Evolutionary conservation across 2,797 vertebrate species (phyloP).

Genomic region (Enoplosus armatus): DNA sequence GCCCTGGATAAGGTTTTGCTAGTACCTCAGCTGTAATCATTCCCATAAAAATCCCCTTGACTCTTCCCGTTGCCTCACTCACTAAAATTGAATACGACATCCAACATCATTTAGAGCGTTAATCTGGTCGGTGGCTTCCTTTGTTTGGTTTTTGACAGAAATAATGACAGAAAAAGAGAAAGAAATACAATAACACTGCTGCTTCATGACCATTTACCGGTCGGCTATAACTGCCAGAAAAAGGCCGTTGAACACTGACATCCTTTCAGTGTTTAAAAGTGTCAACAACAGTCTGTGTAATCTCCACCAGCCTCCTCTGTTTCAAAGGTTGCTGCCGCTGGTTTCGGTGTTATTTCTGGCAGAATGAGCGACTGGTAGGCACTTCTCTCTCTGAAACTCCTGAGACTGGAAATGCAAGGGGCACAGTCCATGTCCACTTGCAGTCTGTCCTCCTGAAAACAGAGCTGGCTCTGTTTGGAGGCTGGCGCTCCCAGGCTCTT

Average conservation of each 20-base stretch:
- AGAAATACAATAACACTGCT: conserved; percentile 15
- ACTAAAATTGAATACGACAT: background rate
- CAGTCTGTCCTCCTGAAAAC: conserved; percentile 62
- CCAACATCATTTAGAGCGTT: background rate
- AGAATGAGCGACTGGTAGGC: conserved; percentile 63
- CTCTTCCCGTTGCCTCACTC: conserved; percentile 1
- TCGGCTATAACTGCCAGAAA: conserved; percentile 33
- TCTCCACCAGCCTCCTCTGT: conserved; percentile 51
- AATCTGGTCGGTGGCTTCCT: background rate
- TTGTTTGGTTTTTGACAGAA: conserved; percentile 3
- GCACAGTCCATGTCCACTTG: conserved; percentile 62
- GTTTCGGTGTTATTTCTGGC: conserved; percentile 73
- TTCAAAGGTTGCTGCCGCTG: conserved; percentile 63
- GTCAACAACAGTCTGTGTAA: conserved; percentile 59
- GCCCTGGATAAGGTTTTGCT: background rate
- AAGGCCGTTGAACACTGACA: conserved; percentile 58
- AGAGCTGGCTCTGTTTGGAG: conserved; percentile 71
- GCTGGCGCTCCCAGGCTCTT: conserved; percentile 66
- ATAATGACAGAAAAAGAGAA: conserved; percentile 23
- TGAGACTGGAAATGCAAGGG: conserved; percentile 60
- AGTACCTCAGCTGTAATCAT: background rate
- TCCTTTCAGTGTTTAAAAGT: conserved; percentile 57
- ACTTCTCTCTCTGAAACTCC: conserved; percentile 68
- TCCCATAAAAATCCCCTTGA: background rate
- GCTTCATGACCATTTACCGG: background rate